Evolutionary conservation across 2,113 vertebrate genomes (phyloP).

Genomic region (Heptranchias perlo): DNA sequence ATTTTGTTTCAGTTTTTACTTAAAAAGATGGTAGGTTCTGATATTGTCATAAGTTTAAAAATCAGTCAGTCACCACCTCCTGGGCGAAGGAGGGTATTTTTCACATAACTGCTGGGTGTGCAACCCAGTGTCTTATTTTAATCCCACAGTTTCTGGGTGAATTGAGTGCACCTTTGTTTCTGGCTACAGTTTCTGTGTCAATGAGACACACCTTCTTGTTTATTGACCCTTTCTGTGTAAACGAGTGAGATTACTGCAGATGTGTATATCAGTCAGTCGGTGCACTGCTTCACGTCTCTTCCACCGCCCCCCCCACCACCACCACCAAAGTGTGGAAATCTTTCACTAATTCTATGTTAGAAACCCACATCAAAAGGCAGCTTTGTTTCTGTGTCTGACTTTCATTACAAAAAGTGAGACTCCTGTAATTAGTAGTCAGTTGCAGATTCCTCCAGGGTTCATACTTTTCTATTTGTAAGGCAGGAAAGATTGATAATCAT

Average conservation of each 20-base stretch:
- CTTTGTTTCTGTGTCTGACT: slow-evolving; percentile 59
- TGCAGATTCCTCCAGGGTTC: slow-evolving; percentile 75
- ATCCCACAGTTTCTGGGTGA: background rate
- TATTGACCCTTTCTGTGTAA: background rate
- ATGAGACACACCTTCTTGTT: background rate
- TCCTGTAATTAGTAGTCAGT: slow-evolving; percentile 75
- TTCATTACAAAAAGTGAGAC: slow-evolving; percentile 66
- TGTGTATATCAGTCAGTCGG: background rate
- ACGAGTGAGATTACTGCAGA: background rate
- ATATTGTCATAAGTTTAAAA: background rate
- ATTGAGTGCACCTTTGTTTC: background rate
- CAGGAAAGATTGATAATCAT: slow-evolving; percentile 80
- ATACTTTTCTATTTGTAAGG: slow-evolving; percentile 78
- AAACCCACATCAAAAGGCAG: slow-evolving; percentile 67
- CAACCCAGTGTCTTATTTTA: background rate
- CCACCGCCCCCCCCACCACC: background rate
- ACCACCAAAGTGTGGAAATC: background rate
- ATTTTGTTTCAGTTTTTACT: background rate
- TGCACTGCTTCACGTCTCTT: background rate
- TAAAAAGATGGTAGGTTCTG: background rate
- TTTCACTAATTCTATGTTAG: slow-evolving; percentile 47
- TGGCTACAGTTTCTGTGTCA: background rate
- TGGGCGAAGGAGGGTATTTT: background rate
- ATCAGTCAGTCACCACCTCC: background rate
- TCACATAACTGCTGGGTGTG: background rate